Evolutionary conservation across 2,113 vertebrate species (phyloP).

Genomic region (Stomatorhinus ivindoensis): DNA sequence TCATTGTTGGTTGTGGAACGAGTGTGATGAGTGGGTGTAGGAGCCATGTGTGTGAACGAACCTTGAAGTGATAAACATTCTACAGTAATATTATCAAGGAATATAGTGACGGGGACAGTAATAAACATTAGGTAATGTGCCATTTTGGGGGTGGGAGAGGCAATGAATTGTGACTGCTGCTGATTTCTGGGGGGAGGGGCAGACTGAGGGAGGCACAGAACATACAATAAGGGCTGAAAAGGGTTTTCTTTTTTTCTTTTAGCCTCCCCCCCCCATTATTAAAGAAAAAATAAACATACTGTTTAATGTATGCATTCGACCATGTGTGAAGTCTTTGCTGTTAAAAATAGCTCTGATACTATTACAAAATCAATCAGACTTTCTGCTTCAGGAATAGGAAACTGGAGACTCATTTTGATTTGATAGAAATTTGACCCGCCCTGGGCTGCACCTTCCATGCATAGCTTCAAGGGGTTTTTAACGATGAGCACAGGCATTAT

Average conservation of each 20-base stretch:
- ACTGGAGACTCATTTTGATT: background rate
- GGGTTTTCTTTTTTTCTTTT: conserved; percentile 10
- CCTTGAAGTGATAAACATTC: conserved; percentile 23
- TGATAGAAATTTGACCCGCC: background rate
- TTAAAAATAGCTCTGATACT: background rate
- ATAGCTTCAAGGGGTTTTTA: background rate
- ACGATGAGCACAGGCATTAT: background rate
- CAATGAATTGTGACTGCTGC: background rate
- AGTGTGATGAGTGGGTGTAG: background rate
- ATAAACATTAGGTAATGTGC: conserved; percentile 27
- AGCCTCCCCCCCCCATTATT: background rate
- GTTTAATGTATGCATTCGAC: background rate
- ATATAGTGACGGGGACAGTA: conserved; percentile 46
- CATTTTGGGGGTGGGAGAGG: background rate
- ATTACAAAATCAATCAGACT: background rate
- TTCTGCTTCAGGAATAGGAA: background rate
- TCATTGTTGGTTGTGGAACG: background rate
- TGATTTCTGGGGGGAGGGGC: background rate
- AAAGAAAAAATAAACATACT: conserved; percentile 1
- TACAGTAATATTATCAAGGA: conserved; percentile 43
- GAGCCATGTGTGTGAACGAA: background rate
- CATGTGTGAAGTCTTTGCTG: background rate
- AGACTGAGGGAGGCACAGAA: background rate
- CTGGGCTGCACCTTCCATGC: background rate
- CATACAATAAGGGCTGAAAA: conserved; percentile 13